phyloP scores from a whole-genome alignment of 2,888 invertebrate species.

The Isotomurus palustris region DNA sequence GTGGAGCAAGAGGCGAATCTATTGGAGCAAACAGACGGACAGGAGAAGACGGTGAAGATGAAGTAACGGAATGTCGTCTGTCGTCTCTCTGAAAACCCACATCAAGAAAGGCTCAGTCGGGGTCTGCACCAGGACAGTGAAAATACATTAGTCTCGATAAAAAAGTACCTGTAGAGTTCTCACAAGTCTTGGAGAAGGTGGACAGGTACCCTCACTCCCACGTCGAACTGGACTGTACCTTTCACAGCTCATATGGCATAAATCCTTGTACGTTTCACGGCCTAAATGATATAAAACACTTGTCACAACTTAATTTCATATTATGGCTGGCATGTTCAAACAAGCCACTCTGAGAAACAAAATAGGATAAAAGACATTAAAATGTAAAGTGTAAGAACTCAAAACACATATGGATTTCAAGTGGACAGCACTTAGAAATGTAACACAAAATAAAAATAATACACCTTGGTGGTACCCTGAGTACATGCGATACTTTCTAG shows the following conservation, averaged over 20 bases:
- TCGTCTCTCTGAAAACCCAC: conserved; percentile 42
- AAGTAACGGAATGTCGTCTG: conserved; percentile 43
- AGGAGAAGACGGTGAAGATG: conserved; percentile 45
- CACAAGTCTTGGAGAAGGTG: conserved; percentile 45
- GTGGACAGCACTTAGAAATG: too few species aligned
- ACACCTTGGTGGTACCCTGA: conserved; percentile 38
- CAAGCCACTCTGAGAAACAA: conserved; percentile 2
- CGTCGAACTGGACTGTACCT: conserved; percentile 86
- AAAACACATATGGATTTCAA: conserved; percentile 9
- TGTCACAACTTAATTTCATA: conserved; percentile 1
- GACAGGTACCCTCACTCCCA: conserved; percentile 68
- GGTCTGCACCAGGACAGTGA: too few species aligned
- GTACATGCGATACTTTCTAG: conserved; percentile 44
- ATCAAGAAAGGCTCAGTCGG: too few species aligned
- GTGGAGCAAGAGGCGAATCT: conserved; percentile 40
- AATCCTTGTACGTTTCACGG: conserved; percentile 59
- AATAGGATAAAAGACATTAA: conserved; percentile 16
- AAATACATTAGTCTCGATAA: too few species aligned
- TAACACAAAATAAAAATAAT: conserved; percentile 24
- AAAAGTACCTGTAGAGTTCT: conserved; percentile 44
- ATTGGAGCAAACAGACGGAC: conserved; percentile 43
- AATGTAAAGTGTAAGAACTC: conserved; percentile 23
- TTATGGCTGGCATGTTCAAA: too few species aligned
- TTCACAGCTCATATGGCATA: conserved; percentile 60
- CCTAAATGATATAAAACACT: conserved; percentile 46